Base-by-base conservation (phyloP, 1,140 invertebrate species). In the Chrysopa pallens region DNA sequence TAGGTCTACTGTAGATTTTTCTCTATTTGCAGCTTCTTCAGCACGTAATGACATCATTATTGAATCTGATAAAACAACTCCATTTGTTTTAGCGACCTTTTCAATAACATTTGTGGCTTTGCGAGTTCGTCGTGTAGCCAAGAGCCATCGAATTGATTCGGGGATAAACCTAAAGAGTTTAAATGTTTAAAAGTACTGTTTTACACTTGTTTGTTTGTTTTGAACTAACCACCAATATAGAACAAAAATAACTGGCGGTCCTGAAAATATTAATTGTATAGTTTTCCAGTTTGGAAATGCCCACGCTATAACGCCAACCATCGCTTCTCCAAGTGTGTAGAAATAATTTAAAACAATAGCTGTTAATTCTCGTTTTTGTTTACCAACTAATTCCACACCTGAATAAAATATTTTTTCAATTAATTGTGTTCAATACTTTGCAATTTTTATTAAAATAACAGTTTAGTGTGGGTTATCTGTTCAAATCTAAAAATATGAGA, bases 301-400 rank as follows among this genome's bases (percentile, higher is more conserved):
- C 62, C 66, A 76, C 12, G 70, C 73, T n/a, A 71, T 51, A 6
- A 71, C 52, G 2, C 70, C 72, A 2, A 79, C 56, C 0, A 69
- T 46, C 6, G 75, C 70, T 49, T 80, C 70, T 8, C 76, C 77
- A 31, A 74, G 47, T 3, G 75, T 73, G 60, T 79, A 84, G 48
- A 76, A 75, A 50, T 73, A 73, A 53, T 73, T 70, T 6, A 74
- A 58, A 1, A 74, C 67, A 17, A 77, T 67, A 12, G 72, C 75
- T 45, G 69, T 73, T 53, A 76, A 66, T 49, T 75, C 74, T 9
- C 78, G 61, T 56, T 72, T 74, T 13, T 59, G 57, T 6, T 66
- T 65, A 2, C 75, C 75, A 8, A 80, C 73, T 63, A 76, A 67
- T 61, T 80, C 78, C 11, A 80, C 66, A 33, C 72, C 74, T 76